Evolutionary conservation across 2,113 vertebrate species (phyloP).

Genomic region (Microcebus murinus): DNA sequence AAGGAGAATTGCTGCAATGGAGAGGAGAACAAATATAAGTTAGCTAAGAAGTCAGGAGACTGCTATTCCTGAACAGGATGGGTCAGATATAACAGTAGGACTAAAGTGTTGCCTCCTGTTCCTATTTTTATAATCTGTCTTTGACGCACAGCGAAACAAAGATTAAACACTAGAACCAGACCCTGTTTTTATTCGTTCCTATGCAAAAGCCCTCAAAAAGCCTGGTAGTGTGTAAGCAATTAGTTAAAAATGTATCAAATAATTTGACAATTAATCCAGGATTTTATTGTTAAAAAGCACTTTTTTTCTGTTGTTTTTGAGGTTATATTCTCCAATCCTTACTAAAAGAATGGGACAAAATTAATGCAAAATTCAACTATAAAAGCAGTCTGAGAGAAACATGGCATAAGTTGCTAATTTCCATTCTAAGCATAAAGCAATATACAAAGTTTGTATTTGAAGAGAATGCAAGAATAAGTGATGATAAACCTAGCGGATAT

Average conservation of each 20-base stretch:
- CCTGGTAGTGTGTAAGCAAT: constrained; percentile 27
- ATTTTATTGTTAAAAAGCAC: neutral
- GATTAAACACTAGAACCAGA: constrained; percentile 41
- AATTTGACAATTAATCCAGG: constrained; percentile 28
- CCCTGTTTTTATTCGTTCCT: constrained; percentile 15
- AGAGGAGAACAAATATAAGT: neutral
- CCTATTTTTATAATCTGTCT: constrained; percentile 24
- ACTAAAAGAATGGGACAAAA: neutral
- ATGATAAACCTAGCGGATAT: neutral
- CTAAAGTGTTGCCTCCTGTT: neutral
- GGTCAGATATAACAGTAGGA: neutral
- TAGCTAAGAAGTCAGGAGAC: neutral
- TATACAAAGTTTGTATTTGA: neutral
- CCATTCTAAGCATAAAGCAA: neutral
- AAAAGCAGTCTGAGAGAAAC: neutral
- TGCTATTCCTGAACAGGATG: neutral
- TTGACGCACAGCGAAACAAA: constrained; percentile 41
- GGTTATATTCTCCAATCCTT: neutral
- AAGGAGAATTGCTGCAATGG: neutral
- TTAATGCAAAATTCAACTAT: neutral
- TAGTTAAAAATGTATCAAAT: constrained; percentile 9
- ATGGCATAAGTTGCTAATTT: neutral
- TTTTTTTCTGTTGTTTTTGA: neutral
- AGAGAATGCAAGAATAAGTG: neutral
- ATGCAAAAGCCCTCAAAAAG: constrained; percentile 23